Base-by-base conservation (phyloP, 2,888 invertebrate genomes). In the Parnassius apollo region DNA sequence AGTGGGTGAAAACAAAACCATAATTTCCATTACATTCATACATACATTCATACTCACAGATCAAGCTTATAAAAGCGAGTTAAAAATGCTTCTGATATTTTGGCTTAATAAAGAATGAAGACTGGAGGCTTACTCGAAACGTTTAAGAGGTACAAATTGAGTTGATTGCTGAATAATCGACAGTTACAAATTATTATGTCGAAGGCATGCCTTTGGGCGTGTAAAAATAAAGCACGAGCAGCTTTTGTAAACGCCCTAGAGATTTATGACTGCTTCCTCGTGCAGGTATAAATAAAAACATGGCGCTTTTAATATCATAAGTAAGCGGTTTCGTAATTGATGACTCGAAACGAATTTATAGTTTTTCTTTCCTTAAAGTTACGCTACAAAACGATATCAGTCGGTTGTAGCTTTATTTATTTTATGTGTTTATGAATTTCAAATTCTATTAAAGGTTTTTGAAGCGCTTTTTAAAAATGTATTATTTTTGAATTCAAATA, bases 71-170 rank as follows among this genome's bases (percentile, higher is more conserved):
- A 35, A 35, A 35, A 35, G 7, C 35, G 35, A 7, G 35, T 35
- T 35, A 35, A 35, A 35, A 25, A 35, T 7, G 35, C 35, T 35
- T 35, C 35, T 35, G 35, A 35, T 35, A 35, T 35, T 35, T 35
- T 35, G 44, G 9, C 44, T 56, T 51, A 59, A 69, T 70, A 68
- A 70, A 66, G 68, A 69, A 66, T 66, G 68, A 68, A 66, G 60
- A 57, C 60, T 63, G 72, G 67, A 68, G 68, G 69, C 69, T 72
- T 69, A 35, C 42, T 65, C 62, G 59, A 62, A 71, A 72, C 70
- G 76, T 77, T 76, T 75, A 77, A 67, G 72, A 69, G 56, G 66
- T 67, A 61, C 66, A 69, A 71, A 75, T 73, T 73, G 69, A 66
- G 66, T 65, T 69, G 67, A 65, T 65, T 59, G 66, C 66, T 58